Evolutionary conservation across 2,888 invertebrate genomes (phyloP).

Genomic region (Helobdella robusta): DNA sequence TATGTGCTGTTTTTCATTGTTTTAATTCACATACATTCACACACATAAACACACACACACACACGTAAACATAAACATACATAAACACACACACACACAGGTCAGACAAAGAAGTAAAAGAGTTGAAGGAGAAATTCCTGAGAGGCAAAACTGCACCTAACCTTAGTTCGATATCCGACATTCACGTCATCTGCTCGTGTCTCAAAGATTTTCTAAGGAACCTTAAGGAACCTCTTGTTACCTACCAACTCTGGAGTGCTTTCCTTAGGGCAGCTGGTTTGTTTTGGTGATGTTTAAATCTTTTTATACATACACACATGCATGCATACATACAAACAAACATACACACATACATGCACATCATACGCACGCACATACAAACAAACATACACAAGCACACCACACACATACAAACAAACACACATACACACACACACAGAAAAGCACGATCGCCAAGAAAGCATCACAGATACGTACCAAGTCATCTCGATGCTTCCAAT

Average conservation of each 20-base stretch:
- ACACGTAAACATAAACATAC: no score
- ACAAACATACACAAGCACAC: no score
- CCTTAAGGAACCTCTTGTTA: conserved; percentile 79
- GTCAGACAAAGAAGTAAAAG: conserved; percentile 72
- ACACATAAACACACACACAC: no score
- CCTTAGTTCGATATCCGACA: conserved; percentile 56
- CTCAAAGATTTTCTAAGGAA: conserved; percentile 85
- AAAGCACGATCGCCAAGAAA: conserved; percentile 51
- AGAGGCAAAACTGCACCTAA: conserved; percentile 75
- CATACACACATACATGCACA: no score
- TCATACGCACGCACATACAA: no score
- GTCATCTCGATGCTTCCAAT: conserved; percentile 75
- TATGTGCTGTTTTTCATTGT: conserved; percentile 6
- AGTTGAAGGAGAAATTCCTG: conserved; percentile 67
- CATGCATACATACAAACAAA: no score
- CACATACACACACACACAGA: conserved; percentile 24
- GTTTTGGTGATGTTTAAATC: background rate
- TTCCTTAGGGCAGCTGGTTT: conserved; percentile 7
- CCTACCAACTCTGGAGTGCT: conserved; percentile 47
- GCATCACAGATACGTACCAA: conserved; percentile 49
- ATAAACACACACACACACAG: conserved; percentile 36
- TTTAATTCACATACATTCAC: conserved; percentile 1
- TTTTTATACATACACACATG: no score
- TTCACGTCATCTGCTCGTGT: conserved; percentile 82
- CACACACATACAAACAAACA: no score